Conservation (phyloP, 2,797 vertebrate genomes). For the Hypotaenidia okinawae region DNA sequence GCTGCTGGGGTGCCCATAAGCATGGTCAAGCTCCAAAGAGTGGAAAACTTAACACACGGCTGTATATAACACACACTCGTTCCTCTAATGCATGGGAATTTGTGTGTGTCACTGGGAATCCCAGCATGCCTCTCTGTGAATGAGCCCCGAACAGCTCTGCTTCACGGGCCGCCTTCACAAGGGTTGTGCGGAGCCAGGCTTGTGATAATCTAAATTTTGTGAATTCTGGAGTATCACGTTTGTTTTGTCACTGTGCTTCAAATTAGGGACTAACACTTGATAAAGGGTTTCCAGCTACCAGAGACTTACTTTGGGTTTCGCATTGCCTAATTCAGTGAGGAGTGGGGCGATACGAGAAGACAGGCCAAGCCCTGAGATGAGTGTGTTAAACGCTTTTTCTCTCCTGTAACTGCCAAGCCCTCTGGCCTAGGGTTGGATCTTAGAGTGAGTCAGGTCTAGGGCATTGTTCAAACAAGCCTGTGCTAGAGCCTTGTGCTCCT, state of each 20-base stretch:
- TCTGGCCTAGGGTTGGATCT: neutral
- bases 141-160: neutral
- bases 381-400: neutral
- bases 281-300: neutral
- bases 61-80: rapidly evolving
- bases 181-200: neutral
- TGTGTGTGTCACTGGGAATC: neutral
- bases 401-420: neutral
- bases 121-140: rapidly evolving
- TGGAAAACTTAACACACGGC: neutral
- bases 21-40: neutral
- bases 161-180: neutral
- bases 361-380: neutral
- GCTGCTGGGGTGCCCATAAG: neutral
- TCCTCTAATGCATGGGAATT: neutral
- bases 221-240: neutral
- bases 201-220: neutral
- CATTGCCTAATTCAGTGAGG: neutral
- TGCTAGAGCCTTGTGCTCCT: neutral
- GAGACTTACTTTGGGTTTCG: neutral
- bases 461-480: neutral
- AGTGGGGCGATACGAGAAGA: neutral
- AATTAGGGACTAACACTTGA: neutral
- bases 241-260: neutral
- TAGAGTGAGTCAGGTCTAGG: neutral